Percentiles rank a stretch among this genome's conserved stretches.
Conservation (phyloP, 2,797 vertebrate species). For the Dicrostonyx torquatus region DNA sequence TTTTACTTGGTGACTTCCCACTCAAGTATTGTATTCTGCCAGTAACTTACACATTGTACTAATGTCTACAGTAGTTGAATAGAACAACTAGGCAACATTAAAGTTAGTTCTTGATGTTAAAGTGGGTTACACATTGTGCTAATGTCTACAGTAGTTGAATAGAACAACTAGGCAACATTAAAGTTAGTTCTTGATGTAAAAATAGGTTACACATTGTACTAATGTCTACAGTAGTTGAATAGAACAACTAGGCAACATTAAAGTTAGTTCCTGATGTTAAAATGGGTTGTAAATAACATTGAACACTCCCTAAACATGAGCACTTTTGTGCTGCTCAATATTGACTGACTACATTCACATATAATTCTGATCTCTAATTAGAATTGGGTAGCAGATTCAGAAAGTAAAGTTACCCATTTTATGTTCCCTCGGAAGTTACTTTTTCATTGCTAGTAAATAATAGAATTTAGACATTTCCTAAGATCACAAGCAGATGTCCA, state of each 20-base stretch:
- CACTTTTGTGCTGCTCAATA: not conserved
- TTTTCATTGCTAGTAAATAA: too few species aligned
- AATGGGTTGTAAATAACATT: not conserved
- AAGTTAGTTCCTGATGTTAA: too few species aligned
- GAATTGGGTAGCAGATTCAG: not conserved
- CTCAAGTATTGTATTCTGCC: not conserved
- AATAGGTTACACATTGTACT: too few species aligned
- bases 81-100: not conserved
- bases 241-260: too few species aligned
- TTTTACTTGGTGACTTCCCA: not conserved
- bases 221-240: too few species aligned
- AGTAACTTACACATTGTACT: not conserved
- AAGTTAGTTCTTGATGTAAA: too few species aligned
- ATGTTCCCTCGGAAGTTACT: not conserved
- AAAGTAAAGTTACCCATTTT: not conserved
- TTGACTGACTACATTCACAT: not conserved
- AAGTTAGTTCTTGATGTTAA: constrained; percentile 11
- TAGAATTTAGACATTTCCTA: not conserved
- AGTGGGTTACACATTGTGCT: too few species aligned
- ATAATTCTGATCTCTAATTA: not conserved
- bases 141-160: too few species aligned
- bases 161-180: too few species aligned
- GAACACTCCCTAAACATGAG: not conserved
- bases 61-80: not conserved
- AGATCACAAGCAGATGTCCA: not conserved